phyloP scores from a whole-genome alignment of 2,888 invertebrate species.

The Drosophila bunnanda region DNA sequence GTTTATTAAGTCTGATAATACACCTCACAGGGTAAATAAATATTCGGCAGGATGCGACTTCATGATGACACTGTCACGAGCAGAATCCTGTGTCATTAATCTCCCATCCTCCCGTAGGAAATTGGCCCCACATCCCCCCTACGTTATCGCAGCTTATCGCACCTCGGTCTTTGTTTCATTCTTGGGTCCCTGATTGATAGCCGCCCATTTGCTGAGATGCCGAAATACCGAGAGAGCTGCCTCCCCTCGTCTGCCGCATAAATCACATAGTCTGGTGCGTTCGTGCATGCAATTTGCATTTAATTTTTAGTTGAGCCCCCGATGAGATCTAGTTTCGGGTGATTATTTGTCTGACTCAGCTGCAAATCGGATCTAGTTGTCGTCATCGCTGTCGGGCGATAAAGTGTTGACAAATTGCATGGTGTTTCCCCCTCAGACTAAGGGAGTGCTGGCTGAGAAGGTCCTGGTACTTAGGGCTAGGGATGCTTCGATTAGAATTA shows the following conservation, averaged over 20 bases:
- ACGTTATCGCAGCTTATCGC: constrained; percentile 25
- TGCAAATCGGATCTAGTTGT: constrained; percentile 41
- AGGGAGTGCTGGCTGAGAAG: background rate
- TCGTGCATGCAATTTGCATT: constrained; percentile 71
- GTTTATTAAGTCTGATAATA: constrained; percentile 14
- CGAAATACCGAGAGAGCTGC: constrained; percentile 1
- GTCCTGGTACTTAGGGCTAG: background rate
- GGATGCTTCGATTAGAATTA: too few species aligned
- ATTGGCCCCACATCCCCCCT: constrained; percentile 3
- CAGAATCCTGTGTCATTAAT: constrained; percentile 39
- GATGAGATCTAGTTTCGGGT: constrained; percentile 36
- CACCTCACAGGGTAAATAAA: constrained; percentile 20
- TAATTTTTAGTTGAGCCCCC: constrained; percentile 47
- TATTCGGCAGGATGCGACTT: constrained; percentile 22
- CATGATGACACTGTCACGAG: constrained; percentile 41
- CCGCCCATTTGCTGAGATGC: constrained; percentile 43
- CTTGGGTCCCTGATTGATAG: constrained; percentile 64
- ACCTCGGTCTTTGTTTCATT: constrained; percentile 31
- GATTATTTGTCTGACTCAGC: constrained; percentile 52
- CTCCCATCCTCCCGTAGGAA: constrained; percentile 26
- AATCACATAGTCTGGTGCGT: constrained; percentile 48
- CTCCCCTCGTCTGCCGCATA: constrained; percentile 48
- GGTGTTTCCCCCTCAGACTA: constrained; percentile 1
- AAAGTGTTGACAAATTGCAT: constrained; percentile 56
- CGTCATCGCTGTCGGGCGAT: constrained; percentile 42